Percentiles rank a stretch among this genome's conserved stretches.
These are phyloP conservation scores for Drosophila gaucha DNA, from an alignment of 2,888 invertebrate species.

Conservation along the genomic window DNA sequence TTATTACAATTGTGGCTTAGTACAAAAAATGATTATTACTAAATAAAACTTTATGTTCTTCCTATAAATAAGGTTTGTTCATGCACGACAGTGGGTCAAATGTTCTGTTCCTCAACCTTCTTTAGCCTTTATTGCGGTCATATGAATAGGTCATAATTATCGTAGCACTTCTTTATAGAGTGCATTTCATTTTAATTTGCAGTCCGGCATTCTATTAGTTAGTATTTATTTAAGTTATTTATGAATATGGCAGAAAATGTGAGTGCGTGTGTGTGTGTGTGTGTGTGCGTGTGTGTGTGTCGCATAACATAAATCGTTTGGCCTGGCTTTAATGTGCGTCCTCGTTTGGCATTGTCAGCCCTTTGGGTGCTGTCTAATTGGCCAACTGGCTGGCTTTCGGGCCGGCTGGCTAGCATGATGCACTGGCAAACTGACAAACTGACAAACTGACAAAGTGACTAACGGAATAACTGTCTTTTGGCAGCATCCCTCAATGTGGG, in stretches of 20 bases:
- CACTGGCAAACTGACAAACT: not conserved
- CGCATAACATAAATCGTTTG: conserved; percentile 60
- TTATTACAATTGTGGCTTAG: too few relatives aligned
- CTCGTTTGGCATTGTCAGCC: conserved; percentile 64
- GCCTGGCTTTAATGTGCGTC: conserved; percentile 66
- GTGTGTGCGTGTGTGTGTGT: conserved; percentile 27
- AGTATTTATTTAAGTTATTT: conserved; percentile 10
- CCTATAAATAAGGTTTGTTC: too few relatives aligned
- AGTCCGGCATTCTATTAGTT: conserved; percentile 22
- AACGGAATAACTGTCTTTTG: conserved; percentile 26
- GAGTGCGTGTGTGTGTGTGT: not conserved
- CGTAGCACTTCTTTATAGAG: not conserved
- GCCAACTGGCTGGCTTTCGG: conserved; percentile 51
- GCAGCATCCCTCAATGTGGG: conserved; percentile 24
- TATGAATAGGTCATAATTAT: conserved; percentile 2
- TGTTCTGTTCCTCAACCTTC: too few relatives aligned
- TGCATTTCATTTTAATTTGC: conserved; percentile 4
- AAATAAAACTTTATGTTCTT: too few relatives aligned
- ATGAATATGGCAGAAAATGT: not conserved
- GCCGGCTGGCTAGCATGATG: not conserved
- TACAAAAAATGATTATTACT: too few relatives aligned
- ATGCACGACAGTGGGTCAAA: too few relatives aligned
- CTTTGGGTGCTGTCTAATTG: conserved; percentile 72
- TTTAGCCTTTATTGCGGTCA: too few relatives aligned
- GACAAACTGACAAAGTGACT: conserved; percentile 9